Percentiles rank a stretch among this genome's conserved stretches.
These are phyloP conservation scores for Pocota personata DNA, from an alignment of 2,888 invertebrate species.

Conservation along the genomic window DNA sequence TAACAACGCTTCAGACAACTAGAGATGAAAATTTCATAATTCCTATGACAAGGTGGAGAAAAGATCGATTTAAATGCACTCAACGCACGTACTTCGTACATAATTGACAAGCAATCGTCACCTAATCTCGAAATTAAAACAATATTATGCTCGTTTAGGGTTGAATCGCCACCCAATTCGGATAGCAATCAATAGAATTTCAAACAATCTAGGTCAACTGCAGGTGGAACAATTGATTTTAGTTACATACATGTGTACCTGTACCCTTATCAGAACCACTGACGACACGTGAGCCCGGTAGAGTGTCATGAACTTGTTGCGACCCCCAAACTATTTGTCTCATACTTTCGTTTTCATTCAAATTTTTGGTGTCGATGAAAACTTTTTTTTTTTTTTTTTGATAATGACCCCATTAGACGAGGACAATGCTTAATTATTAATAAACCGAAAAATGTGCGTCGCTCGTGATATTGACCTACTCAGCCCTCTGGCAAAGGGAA, in stretches of 20 bases:
- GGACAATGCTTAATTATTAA: constrained; percentile 24
- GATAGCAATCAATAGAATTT: background rate
- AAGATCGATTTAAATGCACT: constrained; percentile 17
- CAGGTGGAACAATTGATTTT: constrained; percentile 3
- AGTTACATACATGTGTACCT: background rate
- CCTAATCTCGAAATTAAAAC: background rate
- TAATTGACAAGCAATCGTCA: background rate
- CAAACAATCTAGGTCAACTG: constrained; percentile 6
- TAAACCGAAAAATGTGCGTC: constrained; percentile 4
- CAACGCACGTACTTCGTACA: background rate
- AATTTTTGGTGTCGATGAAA: background rate
- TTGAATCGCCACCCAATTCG: background rate
- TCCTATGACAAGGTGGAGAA: background rate
- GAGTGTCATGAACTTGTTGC: constrained; percentile 2
- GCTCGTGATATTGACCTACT: constrained; percentile 34
- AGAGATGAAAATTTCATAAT: constrained; percentile 5
- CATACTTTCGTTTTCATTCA: constrained; percentile 16
- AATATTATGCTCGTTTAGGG: background rate
- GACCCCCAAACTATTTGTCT: background rate
- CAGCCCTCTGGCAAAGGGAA: background rate
- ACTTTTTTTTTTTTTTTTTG: background rate
- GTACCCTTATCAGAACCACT: background rate
- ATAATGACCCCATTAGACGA: constrained; percentile 38
- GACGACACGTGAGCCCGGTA: background rate
- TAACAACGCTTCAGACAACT: background rate